A percentile compares a stretch with the other conserved stretches of the same genome.
phyloP scores from a whole-genome alignment of 1,140 invertebrate species.

The Subanguina moxae region DNA sequence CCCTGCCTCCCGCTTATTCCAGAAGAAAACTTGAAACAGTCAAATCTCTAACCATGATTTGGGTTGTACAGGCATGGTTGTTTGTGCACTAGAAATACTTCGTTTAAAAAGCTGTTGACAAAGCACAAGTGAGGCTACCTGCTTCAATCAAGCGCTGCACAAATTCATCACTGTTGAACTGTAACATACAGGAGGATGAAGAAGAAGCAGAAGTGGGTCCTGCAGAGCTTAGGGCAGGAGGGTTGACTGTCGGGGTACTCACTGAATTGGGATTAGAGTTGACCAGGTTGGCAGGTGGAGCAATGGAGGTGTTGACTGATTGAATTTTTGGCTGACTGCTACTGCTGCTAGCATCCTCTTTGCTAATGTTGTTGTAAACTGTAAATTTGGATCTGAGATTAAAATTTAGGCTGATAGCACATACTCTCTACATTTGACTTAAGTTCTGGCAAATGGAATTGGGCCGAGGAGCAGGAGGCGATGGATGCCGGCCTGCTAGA shows the following conservation, averaged over 20 bases:
- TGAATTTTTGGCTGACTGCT: too few species aligned
- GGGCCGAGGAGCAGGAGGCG: too few species aligned
- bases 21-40: too few species aligned
- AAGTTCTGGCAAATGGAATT: too few species aligned
- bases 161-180: slow-evolving; percentile 6
- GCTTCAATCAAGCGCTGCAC: background rate
- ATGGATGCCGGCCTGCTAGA: too few species aligned
- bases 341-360: background rate
- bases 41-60: slow-evolving; percentile 40
- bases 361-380: background rate
- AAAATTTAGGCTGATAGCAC: too few species aligned
- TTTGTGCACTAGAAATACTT: slow-evolving; percentile 24
- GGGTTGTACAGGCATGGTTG: slow-evolving; percentile 40
- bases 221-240: background rate
- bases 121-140: background rate
- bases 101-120: background rate
- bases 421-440: too few species aligned
- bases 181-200: background rate
- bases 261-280: too few species aligned
- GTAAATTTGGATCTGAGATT: too few species aligned
- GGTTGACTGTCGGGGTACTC: background rate
- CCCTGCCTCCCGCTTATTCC: too few species aligned
- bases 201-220: too few species aligned
- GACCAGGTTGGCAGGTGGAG: background rate
- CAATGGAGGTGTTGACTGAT: background rate